Percentiles rank a stretch among this genome's conserved stretches.
Evolutionary conservation across 37 sponge, comb jelly and placozoan genomes (phyloP).

Genomic region (Corticium candelabrum): DNA sequence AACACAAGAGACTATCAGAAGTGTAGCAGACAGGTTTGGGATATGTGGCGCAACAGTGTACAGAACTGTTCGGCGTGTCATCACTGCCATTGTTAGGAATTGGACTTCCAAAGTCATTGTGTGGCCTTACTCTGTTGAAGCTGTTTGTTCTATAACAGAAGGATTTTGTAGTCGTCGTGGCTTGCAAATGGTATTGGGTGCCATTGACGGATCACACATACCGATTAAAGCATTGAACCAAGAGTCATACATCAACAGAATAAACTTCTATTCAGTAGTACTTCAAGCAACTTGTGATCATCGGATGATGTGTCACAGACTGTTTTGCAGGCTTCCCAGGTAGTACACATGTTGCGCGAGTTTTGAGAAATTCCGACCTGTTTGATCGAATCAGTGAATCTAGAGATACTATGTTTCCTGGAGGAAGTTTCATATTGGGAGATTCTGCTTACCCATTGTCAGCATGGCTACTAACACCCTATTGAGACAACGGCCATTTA

Average conservation of each 20-base stretch:
- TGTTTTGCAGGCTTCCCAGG: not conserved
- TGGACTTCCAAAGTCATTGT: not conserved
- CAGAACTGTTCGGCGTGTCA: not conserved
- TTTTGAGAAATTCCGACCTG: not conserved
- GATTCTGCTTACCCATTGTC: not conserved
- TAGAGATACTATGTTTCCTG: not conserved
- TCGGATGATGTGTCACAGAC: not conserved
- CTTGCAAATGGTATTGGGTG: too few species aligned
- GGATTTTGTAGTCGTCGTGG: too few species aligned
- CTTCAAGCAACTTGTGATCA: not conserved
- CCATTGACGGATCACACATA: too few species aligned
- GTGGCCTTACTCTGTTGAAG: too few species aligned
- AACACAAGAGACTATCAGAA: not conserved
- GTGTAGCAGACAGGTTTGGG: not conserved
- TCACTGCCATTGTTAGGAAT: not conserved
- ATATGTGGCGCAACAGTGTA: not conserved
- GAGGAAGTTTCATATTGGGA: not conserved
- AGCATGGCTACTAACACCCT: too few species aligned
- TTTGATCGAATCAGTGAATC: not conserved
- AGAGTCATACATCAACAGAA: too few species aligned
- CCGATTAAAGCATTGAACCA: too few species aligned
- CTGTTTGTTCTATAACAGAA: too few species aligned
- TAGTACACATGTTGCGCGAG: not conserved
- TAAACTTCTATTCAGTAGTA: not conserved
- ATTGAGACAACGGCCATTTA: too few species aligned